Evolutionary conservation across 2,888 invertebrate genomes (phyloP).

Genomic region (Lycophotia porphyrea): DNA sequence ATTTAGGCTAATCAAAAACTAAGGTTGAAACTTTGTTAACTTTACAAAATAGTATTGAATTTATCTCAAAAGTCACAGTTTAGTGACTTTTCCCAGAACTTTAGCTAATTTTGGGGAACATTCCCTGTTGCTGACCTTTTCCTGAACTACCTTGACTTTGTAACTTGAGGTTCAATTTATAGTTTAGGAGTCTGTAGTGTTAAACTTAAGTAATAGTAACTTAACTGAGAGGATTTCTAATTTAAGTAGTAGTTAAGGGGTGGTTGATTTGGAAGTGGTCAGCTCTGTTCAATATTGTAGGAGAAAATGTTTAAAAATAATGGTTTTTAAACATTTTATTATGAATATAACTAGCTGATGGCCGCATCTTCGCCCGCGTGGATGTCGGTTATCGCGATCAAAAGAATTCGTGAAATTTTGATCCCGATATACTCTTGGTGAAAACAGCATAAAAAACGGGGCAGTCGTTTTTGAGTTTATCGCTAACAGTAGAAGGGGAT

Average conservation of each 20-base stretch:
- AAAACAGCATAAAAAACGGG: too few species aligned
- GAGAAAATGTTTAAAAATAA: background rate
- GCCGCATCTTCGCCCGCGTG: too few species aligned
- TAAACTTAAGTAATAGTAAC: background rate
- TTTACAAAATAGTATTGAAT: constrained; percentile 8
- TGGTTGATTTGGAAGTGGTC: background rate
- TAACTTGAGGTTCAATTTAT: constrained; percentile 9
- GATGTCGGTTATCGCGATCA: too few species aligned
- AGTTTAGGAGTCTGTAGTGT: constrained; percentile 5
- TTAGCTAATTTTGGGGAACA: constrained; percentile 16
- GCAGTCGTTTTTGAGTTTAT: too few species aligned
- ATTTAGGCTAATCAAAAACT: background rate
- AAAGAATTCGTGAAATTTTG: too few species aligned
- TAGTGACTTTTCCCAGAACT: constrained; percentile 22
- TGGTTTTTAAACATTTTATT: background rate
- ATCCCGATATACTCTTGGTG: too few species aligned
- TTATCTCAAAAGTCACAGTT: constrained; percentile 14
- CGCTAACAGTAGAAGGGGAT: too few species aligned
- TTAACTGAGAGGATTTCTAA: background rate
- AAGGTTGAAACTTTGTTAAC: background rate
- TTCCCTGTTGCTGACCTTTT: constrained; percentile 26
- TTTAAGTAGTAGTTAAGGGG: background rate
- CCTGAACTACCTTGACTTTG: constrained; percentile 15
- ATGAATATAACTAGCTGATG: too few species aligned
- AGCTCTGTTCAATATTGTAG: background rate